Conservation (phyloP, 2,113 vertebrate species). For the Emydura subglobosa region DNA sequence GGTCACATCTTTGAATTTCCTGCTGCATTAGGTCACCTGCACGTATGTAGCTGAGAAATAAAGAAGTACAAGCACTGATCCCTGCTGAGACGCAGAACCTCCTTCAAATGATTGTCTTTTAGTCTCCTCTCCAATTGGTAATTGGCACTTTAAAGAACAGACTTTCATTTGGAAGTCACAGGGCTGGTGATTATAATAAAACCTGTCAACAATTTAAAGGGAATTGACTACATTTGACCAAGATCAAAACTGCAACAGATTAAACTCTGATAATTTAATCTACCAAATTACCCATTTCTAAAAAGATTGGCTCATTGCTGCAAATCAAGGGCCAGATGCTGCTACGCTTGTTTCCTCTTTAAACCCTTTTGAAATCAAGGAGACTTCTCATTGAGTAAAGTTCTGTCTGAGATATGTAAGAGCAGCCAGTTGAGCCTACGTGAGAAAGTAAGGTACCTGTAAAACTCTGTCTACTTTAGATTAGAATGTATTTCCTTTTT, state of each 20-base stretch:
- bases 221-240: conserved; percentile 63
- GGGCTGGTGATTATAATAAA: conserved; percentile 56
- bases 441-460: not conserved
- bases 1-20: not conserved
- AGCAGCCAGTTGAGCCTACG: not conserved
- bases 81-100: conserved; percentile 28
- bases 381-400: conserved; percentile 8
- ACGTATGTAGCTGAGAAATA: not conserved
- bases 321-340: conserved; percentile 23
- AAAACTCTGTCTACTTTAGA: not conserved
- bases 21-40: not conserved
- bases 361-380: conserved; percentile 68
- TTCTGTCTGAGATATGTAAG: not conserved
- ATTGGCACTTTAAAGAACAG: conserved; percentile 67
- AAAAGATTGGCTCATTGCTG: conserved; percentile 57
- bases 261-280: conserved; percentile 67
- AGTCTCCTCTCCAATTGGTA: conserved; percentile 1
- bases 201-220: conserved; percentile 62
- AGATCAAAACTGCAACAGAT: conserved; percentile 55
- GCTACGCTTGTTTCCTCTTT: conserved; percentile 29
- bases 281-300: conserved; percentile 56
- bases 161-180: not conserved
- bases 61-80: not conserved
- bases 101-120: conserved; percentile 46
- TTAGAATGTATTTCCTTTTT: not conserved